Conservation (phyloP, 2,888 invertebrate species). For the Erpobdella octoculata region DNA sequence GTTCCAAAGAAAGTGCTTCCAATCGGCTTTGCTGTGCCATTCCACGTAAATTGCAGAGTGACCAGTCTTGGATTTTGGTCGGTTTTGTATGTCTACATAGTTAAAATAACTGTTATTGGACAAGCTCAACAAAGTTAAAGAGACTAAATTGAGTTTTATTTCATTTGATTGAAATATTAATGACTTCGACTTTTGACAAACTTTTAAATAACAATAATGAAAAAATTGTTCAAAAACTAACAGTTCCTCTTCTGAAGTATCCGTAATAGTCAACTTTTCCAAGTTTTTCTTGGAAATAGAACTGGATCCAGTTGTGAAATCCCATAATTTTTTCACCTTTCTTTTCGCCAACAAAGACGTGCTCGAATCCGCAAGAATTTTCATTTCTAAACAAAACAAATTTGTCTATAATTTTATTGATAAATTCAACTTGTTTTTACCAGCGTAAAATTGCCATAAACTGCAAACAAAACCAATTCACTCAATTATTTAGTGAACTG, state of each 20-base stretch:
- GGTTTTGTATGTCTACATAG: conserved; percentile 20
- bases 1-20: conserved; percentile 44
- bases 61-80: conserved; percentile 46
- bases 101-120: too few relatives aligned
- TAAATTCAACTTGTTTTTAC: too few relatives aligned
- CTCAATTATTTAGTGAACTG: too few relatives aligned
- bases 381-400: conserved; percentile 20
- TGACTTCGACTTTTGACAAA: too few relatives aligned
- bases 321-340: conserved; percentile 47
- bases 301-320: conserved; percentile 53
- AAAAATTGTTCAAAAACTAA: conserved; percentile 37
- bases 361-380: conserved; percentile 52
- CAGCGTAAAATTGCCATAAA: too few relatives aligned
- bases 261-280: conserved; percentile 52
- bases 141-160: too few relatives aligned
- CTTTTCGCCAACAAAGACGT: conserved; percentile 53
- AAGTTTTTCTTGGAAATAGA: conserved; percentile 50
- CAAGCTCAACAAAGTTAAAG: too few relatives aligned
- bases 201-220: too few relatives aligned
- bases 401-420: too few relatives aligned
- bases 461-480: too few relatives aligned
- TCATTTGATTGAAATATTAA: too few relatives aligned
- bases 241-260: conserved; percentile 48
- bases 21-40: conserved; percentile 45
- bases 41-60: conserved; percentile 49